Evolutionary conservation across 2,113 vertebrate genomes (phyloP), one percentile per base, ranked within the genome.

Genomic region (Paratilapia polleni): DNA sequence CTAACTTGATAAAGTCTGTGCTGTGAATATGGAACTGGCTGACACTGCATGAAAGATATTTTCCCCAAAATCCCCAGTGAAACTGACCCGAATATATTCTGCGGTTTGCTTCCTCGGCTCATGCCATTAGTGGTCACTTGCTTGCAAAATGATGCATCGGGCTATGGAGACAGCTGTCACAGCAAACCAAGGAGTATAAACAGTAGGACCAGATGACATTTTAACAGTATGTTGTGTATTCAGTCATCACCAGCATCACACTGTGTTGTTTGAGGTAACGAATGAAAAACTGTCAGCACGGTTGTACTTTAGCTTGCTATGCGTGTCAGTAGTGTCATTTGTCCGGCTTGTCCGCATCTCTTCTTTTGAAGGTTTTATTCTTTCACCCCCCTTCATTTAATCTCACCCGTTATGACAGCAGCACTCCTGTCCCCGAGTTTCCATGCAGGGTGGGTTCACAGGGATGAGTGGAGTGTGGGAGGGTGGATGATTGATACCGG

Each of bases 401-500:
- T 89, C 87, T 88, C 9, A 7, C 68, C 80, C 10, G 20, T 79
- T 78, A 70, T 90, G 88, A 90, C 84, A 80, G 84, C 80, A 34
- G 41, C 15, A 41, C 74, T 84, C 58, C 78, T 26, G 78, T 83
- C 80, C 75, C 76, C 60, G 61, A 85, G 78, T 88, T 89, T 88
- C 81, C 66, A 64, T 22, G 82, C 77, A 31, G 83, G 81, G 87
- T 47, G 63, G 56, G 83, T 87, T 87, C 90, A 81, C 82, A 34
- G 86, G 86, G 87, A 88, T 49, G 77, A 79, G 56, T 54, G 58
- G 85, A 77, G 87, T 85, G 89, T 87, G 86, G 82, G 90, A 84
- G 81, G 86, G 88, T 60, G 91, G 87, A 88, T 93, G 93, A 94
- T 92, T 94, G 93, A 93, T 94, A 85, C 85, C 6, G 78, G 81